A percentile compares a stretch with the other conserved stretches of the same genome.
phyloP scores from a whole-genome alignment of 2,888 invertebrate species.

The Eumacrocentrus americanus region DNA sequence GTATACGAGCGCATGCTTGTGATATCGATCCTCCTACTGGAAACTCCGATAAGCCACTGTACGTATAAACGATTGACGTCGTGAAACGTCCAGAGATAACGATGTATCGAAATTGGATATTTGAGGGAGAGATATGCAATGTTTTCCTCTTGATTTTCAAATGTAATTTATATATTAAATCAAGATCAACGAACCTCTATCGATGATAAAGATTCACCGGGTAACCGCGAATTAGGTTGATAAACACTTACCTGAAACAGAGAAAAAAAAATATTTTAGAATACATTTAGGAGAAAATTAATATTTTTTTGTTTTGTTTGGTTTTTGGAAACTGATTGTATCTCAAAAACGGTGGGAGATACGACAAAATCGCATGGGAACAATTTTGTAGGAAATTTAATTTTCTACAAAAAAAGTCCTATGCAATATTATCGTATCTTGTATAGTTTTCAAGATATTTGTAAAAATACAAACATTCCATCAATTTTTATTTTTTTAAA shows the following conservation, averaged over 20 bases:
- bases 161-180: conserved; percentile 5
- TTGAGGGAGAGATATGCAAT: conserved; percentile 1
- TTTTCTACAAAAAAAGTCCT: too few relatives aligned
- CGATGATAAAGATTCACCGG: background rate
- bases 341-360: too few relatives aligned
- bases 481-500: too few relatives aligned
- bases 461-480: too few relatives aligned
- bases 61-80: conserved; percentile 29
- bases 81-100: conserved; percentile 26
- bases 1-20: conserved; percentile 38
- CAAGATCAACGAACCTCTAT: conserved; percentile 18
- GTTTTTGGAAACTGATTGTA: too few relatives aligned
- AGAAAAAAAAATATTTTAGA: conserved; percentile 22
- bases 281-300: background rate
- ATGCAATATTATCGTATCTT: too few relatives aligned
- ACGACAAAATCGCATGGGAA: too few relatives aligned
- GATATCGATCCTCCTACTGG: conserved; percentile 37
- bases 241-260: conserved; percentile 40
- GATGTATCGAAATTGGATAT: conserved; percentile 30
- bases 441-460: too few relatives aligned
- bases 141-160: background rate
- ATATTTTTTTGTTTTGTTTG: too few relatives aligned
- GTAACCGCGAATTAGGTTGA: conserved; percentile 11
- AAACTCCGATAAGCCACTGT: conserved; percentile 29
- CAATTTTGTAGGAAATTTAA: too few relatives aligned